Evolutionary conservation across 2,888 invertebrate species (phyloP), one percentile per base, ranked within the genome.

Genomic region (Heteromurus nitidus): DNA sequence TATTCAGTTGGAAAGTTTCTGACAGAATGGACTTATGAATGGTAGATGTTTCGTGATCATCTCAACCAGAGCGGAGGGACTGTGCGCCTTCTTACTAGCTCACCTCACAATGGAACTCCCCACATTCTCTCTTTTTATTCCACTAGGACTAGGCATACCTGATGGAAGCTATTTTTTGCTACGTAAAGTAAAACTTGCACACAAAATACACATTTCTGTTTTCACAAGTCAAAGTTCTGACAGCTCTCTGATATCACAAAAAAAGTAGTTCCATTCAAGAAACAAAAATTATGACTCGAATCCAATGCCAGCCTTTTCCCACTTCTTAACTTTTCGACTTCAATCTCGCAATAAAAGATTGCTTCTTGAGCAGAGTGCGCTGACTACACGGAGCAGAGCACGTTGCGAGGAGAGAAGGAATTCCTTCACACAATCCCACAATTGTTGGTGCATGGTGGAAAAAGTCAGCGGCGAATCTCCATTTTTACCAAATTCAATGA

Each of bases 41-140:
- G 64, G 64, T 42, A 42, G 36, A 64, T 64, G 22, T 62, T 42
- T 64, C 44, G 36, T 53, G 64, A 74, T 74, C 65, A 53, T 28
- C 42, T 74, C 65, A 67, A 75, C 26, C 42, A 30, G 36, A 74
- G 64, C n/a, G n/a, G n/a, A n/a, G n/a, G n/a, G n/a, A n/a, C n/a
- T n/a, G n/a, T 64, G 73, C 30, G 36, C n/a, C 42, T 64, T 36
- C 64, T 64, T 64, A 64, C 64, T 64, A 42, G 18, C 42, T 11
- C 24, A 64, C 64, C 42, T 11, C 24, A 64, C 64, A 64, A 64
- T 64, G 42, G 64, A 64, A 64, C 42, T 64, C 42, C 42, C 24
- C 42, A 24, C 64, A 42, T 64, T 64, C 42, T 31, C 64, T 42
- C 36, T 42, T 42, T 28, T 64, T 64, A 64, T 36, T 64, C 42